phyloP scores from a whole-genome alignment of 1,140 invertebrate genomes.

The Elysia chlorotica region DNA sequence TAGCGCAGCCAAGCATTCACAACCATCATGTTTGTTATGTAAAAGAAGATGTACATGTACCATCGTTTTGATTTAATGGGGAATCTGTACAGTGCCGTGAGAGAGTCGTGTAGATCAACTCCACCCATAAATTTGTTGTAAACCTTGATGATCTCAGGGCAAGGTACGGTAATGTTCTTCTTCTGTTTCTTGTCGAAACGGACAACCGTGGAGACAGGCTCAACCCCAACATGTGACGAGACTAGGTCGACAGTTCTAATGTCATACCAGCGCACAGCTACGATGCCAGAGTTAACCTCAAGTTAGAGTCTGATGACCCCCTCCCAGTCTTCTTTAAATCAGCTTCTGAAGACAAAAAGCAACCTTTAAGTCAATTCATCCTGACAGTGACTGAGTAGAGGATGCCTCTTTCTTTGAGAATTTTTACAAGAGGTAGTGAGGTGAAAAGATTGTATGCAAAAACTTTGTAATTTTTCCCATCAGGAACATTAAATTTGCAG shows the following conservation, averaged over 20 bases:
- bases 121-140: constrained; percentile 62
- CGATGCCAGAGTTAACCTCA: neutral
- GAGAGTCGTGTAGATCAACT: constrained; percentile 51
- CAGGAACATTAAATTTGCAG: neutral
- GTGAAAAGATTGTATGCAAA: constrained; percentile 32
- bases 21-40: constrained; percentile 44
- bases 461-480: constrained; percentile 16
- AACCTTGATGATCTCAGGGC: constrained; percentile 51
- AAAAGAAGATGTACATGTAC: constrained; percentile 45
- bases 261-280: constrained; percentile 3
- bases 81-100: constrained; percentile 40
- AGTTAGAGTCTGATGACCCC: neutral
- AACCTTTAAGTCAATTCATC: neutral
- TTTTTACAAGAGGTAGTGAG: constrained; percentile 13
- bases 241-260: neutral
- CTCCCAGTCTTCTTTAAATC: neutral
- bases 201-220: neutral
- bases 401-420: constrained; percentile 15
- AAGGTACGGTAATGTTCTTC: constrained; percentile 41
- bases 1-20: constrained; percentile 52
- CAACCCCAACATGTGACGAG: neutral
- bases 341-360: neutral
- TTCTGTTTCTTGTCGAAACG: constrained; percentile 38
- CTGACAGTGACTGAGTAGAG: neutral
- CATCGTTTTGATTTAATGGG: constrained; percentile 46